Base-by-base conservation (phyloP, 2,797 vertebrate genomes). In the Emydoidea blandingii region DNA sequence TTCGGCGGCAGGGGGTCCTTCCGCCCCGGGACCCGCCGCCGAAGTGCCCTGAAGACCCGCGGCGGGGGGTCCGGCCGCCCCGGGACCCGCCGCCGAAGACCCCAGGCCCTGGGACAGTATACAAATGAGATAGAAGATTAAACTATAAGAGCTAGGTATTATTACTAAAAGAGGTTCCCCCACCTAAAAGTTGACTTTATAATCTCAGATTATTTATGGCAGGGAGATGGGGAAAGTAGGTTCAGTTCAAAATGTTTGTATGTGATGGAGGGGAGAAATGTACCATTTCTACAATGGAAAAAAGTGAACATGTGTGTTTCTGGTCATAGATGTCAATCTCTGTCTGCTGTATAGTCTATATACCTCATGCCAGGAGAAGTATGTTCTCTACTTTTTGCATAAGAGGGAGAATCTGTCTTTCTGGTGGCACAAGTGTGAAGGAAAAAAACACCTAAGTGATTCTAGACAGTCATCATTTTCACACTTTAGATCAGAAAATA, bases 401-500 rank as follows among this genome's bases (percentile, higher is more conserved):
- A 47, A 86, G 83, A 68, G 59, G 41, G 19, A 94, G 87, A 62
- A 88, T 95, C 78, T 94, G 31, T 94, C 81, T 97, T 97, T 95
- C 87, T 96, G 3, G 16, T 96, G 91, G 85, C 81, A 96, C 72
- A 96, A 85, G 94, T 89, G 86, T 96, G 81, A 93, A 95, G 50
- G 85, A 85, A 92, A 85, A 9, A 54, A 91, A 82, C 90, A 95
- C 91, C 91, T 94, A 89, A 97, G 91, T 90, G 90, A 89, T 89
- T 93, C 65, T 88, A 94, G 88, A n/a, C 90, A 95, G 81, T 91
- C 81, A 8, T 96, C 94, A 93, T 97, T 97, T 97, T 97, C 86
- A 83, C 95, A 94, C 93, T 97, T 93, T 86, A 95, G 88, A 93
- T 96, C 94, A 97, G 95, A 97, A 92, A 96, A 97, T 95, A 97